Evolutionary conservation across 2,797 vertebrate species (phyloP).

Genomic region (Austrolebias charrua): DNA sequence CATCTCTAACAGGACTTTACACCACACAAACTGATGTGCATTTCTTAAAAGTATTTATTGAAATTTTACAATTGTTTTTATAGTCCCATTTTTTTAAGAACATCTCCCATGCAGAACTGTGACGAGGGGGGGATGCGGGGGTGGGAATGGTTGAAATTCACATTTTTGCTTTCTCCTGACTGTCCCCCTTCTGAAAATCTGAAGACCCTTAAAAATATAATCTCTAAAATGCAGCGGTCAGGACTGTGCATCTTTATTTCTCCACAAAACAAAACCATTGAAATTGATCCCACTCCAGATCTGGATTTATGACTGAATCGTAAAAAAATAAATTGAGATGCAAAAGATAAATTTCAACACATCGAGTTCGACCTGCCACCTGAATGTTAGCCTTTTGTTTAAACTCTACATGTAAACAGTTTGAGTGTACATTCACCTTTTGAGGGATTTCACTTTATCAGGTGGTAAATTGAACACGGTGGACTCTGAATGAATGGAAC

Average conservation of each 20-base stretch:
- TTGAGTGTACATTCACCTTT: conserved; percentile 69
- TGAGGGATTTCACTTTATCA: conserved; percentile 47
- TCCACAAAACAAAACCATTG: conserved; percentile 38
- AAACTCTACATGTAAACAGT: conserved; percentile 70
- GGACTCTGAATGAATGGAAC: conserved; percentile 31
- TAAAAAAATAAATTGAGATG: conserved; percentile 32
- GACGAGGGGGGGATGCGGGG: conserved; percentile 57
- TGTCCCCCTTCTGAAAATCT: conserved; percentile 64
- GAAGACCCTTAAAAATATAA: conserved; percentile 74
- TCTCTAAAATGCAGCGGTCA: conserved; percentile 75
- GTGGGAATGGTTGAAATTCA: conserved; percentile 68
- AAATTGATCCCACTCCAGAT: conserved; percentile 52
- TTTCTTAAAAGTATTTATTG: conserved; percentile 87
- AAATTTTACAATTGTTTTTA: conserved; percentile 83
- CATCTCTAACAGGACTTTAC: conserved; percentile 46
- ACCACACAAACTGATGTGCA: conserved; percentile 52
- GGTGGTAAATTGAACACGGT: conserved; percentile 62
- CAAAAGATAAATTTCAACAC: background rate
- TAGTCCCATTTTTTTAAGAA: conserved; percentile 73
- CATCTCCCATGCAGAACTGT: conserved; percentile 78
- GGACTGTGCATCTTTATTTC: conserved; percentile 38
- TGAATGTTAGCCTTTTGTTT: conserved; percentile 47
- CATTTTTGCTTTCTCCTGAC: conserved; percentile 72
- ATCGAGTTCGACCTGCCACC: conserved; percentile 49
- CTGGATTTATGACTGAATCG: conserved; percentile 33